Evolutionary conservation across 2,888 invertebrate species (phyloP), one percentile per base, ranked within the genome.

Genomic region (Lasiommata megera): DNA sequence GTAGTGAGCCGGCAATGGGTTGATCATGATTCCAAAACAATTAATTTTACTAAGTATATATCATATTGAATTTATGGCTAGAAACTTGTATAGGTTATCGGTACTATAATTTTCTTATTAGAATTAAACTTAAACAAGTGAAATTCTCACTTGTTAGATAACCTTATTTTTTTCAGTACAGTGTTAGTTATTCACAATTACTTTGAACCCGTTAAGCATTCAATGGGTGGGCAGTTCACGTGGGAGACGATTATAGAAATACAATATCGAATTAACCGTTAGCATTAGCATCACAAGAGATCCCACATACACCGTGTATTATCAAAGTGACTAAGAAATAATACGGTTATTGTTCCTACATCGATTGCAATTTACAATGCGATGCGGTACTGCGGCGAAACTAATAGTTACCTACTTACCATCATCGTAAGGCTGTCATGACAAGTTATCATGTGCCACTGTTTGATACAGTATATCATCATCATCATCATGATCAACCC

Each of bases 231-330:
- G 34, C 5, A 16, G 7, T 34, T 38, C 12, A 14, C 38, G 50
- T 61, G 60, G 40, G 60, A 61, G 51, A 54, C 50, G 51, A 57
- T 57, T 57, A 54, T 56, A 40, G 40, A 28, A 31, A 51, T 28
- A 54, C 58, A 56, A 55, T 53, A 53, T 18, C 23, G 36, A 55
- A 48, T 43, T 47, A 54, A 61, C 61, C 53, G 66, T 62, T 67
- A 64, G 40, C 17, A 38, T 38, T 56, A 48, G 41, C 37, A 34
- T 50, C 18, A 29, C 54, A 63, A 50, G 54, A 55, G 60, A 57
- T 50, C 62, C 62, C 62, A 52, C 57, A 62, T 57, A 36, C 8
- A 59, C 60, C 57, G 17, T 58, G 8, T 16, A 52, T 46, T 37
- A 54, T 58, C 16, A 48, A 47, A 16, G 14, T 36, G 46, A 52